A percentile compares a stretch with the other conserved stretches of the same genome.
Evolutionary conservation across 2,113 vertebrate genomes (phyloP).

Genomic region (Cromileptes altivelis): DNA sequence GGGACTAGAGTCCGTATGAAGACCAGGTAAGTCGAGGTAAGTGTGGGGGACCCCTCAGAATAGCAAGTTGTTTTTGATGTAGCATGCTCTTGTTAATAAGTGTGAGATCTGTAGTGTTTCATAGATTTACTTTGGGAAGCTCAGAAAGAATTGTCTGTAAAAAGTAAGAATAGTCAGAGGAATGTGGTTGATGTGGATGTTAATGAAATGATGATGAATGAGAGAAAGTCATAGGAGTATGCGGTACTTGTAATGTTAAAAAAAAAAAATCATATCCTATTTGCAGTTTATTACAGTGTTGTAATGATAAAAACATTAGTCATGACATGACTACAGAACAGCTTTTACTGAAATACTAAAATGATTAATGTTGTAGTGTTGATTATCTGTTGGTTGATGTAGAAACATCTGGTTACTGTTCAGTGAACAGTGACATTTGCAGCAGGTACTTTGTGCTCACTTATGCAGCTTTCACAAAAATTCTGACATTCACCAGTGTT

Average conservation of each 20-base stretch:
- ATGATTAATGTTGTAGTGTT: not conserved
- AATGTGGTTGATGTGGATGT: not conserved
- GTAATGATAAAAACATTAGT: not conserved
- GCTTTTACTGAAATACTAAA: not conserved
- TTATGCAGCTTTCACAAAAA: no score
- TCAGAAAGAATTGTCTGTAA: not conserved
- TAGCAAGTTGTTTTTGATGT: not conserved
- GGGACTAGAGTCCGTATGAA: conserved; percentile 61
- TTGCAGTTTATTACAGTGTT: not conserved
- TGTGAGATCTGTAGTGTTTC: not conserved
- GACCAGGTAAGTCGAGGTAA: conserved; percentile 81
- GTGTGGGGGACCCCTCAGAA: conserved; percentile 71
- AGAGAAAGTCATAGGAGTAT: not conserved
- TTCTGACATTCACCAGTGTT: no score
- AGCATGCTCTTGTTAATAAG: not conserved
- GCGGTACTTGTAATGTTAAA: not conserved
- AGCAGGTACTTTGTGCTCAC: not conserved
- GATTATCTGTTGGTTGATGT: not conserved
- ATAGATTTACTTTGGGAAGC: not conserved
- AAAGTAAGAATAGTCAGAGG: not conserved
- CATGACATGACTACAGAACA: not conserved
- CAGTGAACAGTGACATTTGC: not conserved
- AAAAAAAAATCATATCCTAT: no score
- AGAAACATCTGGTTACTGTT: not conserved
- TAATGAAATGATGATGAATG: not conserved